Conservation (phyloP, 2,888 invertebrate genomes). For the Leptinotarsa juncta region DNA sequence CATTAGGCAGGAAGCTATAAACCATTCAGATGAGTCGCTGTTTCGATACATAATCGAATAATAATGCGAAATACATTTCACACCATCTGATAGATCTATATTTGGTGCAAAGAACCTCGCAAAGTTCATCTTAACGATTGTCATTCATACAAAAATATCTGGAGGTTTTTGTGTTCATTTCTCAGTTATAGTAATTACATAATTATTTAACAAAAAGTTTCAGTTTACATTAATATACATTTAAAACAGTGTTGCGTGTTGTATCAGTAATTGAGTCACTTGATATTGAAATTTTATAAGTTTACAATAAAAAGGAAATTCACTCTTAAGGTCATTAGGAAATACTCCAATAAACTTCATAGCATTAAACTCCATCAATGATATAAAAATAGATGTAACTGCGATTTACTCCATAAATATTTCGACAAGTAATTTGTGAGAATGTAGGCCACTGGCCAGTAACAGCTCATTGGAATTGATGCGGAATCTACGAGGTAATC, state of each 20-base stretch:
- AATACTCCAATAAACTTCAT: neutral
- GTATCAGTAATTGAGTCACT: neutral
- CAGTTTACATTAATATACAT: neutral
- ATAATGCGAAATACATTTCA: too few relatives aligned
- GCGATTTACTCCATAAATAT: conserved; percentile 9
- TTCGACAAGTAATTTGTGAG: conserved; percentile 15
- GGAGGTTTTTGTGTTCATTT: too few relatives aligned
- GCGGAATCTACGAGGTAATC: conserved; percentile 7
- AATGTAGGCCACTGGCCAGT: conserved; percentile 18
- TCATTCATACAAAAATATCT: too few relatives aligned
- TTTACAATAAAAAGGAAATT: neutral
- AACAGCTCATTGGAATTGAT: conserved; percentile 1
- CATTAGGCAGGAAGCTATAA: too few relatives aligned
- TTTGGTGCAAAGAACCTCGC: too few relatives aligned
- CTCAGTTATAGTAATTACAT: too few relatives aligned
- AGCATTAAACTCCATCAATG: neutral
- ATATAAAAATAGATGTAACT: conserved; percentile 1
- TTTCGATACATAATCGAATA: too few relatives aligned
- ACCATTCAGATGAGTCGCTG: too few relatives aligned
- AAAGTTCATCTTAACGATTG: too few relatives aligned
- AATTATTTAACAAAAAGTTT: neutral
- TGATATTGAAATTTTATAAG: neutral
- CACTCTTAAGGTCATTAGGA: neutral
- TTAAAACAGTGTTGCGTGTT: too few relatives aligned
- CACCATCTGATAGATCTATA: too few relatives aligned